Conservation (phyloP, 2,888 invertebrate genomes). For the Oeneis ivallda region DNA sequence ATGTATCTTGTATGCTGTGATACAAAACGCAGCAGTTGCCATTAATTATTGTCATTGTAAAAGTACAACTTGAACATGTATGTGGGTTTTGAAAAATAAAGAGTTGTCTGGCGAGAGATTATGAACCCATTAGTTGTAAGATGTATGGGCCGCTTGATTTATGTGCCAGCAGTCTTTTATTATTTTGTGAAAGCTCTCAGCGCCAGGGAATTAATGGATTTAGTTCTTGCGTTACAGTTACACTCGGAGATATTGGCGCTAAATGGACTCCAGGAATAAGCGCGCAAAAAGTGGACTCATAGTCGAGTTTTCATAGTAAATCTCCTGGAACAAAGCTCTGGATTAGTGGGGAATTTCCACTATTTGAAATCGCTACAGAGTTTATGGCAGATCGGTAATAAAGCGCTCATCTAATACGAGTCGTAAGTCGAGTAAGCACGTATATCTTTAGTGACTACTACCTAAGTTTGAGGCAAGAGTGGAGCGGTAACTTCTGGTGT, state of each 20-base stretch:
- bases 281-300: slow-evolving; percentile 5
- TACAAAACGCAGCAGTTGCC: neutral
- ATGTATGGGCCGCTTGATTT: slow-evolving; percentile 44
- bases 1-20: neutral
- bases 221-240: slow-evolving; percentile 18
- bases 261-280: slow-evolving; percentile 20
- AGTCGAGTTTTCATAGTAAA: neutral
- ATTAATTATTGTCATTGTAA: slow-evolving; percentile 24
- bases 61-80: neutral
- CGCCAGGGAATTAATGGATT: slow-evolving; percentile 32
- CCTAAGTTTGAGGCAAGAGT: too few relatives aligned
- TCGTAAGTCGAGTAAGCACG: too few relatives aligned
- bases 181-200: slow-evolving; percentile 43
- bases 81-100: slow-evolving; percentile 23
- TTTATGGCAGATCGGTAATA: too few relatives aligned
- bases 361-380: neutral
- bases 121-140: slow-evolving; percentile 41
- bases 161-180: slow-evolving; percentile 45
- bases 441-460: too few relatives aligned
- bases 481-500: too few relatives aligned
- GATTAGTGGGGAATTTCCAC: neutral
- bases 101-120: slow-evolving; percentile 33
- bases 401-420: too few relatives aligned
- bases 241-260: slow-evolving; percentile 21
- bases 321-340: neutral